phyloP scores from a whole-genome alignment of 2,113 vertebrate species.

The Triplophysa rosa region DNA sequence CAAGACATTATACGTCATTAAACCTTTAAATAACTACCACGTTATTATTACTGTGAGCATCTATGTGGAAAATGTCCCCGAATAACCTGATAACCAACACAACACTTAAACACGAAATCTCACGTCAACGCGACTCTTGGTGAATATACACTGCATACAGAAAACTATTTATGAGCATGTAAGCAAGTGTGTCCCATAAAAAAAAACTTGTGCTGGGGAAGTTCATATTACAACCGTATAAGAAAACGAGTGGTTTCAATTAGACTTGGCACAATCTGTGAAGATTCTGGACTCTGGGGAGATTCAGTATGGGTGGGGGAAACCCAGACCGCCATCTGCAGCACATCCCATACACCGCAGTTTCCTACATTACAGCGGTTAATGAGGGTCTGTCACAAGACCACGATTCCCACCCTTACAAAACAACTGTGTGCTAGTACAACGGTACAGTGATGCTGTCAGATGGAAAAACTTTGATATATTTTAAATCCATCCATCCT shows the following conservation, averaged over 20 bases:
- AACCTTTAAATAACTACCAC: not conserved
- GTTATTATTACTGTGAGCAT: not conserved
- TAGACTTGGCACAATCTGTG: slow-evolving; percentile 34
- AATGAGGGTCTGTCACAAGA: not conserved
- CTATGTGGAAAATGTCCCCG: not conserved
- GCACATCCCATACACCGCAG: slow-evolving; percentile 18
- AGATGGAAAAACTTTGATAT: not conserved
- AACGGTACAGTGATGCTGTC: not conserved
- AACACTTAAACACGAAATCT: not conserved
- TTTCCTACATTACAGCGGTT: not conserved
- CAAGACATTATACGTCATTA: not conserved
- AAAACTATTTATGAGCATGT: slow-evolving; percentile 17
- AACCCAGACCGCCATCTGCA: slow-evolving; percentile 37
- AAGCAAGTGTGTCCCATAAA: slow-evolving; percentile 1
- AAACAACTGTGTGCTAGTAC: too few relatives aligned
- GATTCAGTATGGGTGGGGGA: slow-evolving; percentile 13
- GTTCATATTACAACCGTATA: slow-evolving; percentile 33
- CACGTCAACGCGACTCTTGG: not conserved
- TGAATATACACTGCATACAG: not conserved
- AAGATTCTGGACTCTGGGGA: slow-evolving; percentile 44
- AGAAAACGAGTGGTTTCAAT: slow-evolving; percentile 58
- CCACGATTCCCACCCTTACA: too few relatives aligned
- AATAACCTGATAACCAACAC: not conserved
- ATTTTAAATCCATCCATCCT: too few relatives aligned
- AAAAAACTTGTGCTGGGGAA: not conserved